Percentiles rank a stretch among this genome's conserved stretches.
Evolutionary conservation across 2,797 vertebrate species (phyloP).

Genomic region (Pachyuromys duprasi): DNA sequence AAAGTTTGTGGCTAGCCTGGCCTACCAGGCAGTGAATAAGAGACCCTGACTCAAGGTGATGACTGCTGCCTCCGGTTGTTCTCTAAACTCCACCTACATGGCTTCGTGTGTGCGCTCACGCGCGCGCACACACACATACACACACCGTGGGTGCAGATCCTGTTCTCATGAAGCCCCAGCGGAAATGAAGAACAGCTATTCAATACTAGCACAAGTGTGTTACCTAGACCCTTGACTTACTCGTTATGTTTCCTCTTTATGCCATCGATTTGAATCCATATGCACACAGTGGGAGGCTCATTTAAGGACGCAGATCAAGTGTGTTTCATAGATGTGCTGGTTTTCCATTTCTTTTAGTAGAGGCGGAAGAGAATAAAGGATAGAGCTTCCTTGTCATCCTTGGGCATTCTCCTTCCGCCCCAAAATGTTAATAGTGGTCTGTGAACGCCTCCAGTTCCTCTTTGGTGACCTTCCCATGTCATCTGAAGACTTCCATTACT

Average conservation of each 20-base stretch:
- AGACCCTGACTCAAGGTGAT: background rate
- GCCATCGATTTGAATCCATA: background rate
- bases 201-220: background rate
- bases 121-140: background rate
- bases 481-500: fast-evolving
- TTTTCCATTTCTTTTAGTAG: background rate
- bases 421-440: background rate
- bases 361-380: background rate
- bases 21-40: background rate
- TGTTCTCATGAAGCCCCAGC: background rate
- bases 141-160: no score
- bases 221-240: background rate
- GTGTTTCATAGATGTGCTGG: fast-evolving
- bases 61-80: background rate
- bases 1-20: background rate
- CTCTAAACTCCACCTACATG: background rate
- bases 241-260: background rate
- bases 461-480: background rate
- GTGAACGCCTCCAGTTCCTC: background rate
- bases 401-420: no score
- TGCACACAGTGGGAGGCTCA: background rate
- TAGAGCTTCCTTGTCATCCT: no score
- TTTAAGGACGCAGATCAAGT: background rate
- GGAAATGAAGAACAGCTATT: background rate
- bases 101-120: no score